Conservation (phyloP, 2,113 vertebrate species). For the Gavia stellata region DNA sequence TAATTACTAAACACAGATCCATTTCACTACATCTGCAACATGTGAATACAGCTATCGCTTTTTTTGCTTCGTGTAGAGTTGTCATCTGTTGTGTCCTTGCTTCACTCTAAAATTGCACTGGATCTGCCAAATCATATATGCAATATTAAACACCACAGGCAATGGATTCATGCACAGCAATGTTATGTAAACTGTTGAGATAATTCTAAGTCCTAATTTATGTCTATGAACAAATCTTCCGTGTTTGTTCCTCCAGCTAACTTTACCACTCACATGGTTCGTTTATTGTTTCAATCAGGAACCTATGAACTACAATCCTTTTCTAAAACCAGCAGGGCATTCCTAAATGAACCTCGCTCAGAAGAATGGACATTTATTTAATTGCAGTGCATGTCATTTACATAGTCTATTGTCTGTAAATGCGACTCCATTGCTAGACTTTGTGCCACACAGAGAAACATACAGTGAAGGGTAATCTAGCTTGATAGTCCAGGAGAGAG, state of each 20-base stretch:
- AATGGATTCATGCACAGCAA: background rate
- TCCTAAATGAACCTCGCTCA: background rate
- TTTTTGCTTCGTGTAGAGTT: background rate
- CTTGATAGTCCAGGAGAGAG: background rate
- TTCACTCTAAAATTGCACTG: background rate
- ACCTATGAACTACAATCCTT: background rate
- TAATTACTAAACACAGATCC: background rate
- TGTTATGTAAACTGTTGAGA: background rate
- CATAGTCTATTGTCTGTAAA: background rate
- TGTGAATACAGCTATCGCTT: background rate
- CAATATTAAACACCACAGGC: slow-evolving; percentile 34
- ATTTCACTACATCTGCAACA: background rate
- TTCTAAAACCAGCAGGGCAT: background rate
- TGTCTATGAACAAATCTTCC: background rate
- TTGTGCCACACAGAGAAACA: background rate
- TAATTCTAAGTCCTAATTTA: background rate
- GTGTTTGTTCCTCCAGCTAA: background rate
- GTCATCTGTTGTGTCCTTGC: slow-evolving; percentile 1
- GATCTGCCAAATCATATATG: slow-evolving; percentile 6
- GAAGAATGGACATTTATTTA: background rate
- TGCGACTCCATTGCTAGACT: background rate
- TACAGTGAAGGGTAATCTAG: background rate
- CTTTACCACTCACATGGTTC: background rate
- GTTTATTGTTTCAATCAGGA: background rate
- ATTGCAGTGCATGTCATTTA: background rate